Evolutionary conservation across 2,888 invertebrate species (phyloP), one percentile per base, ranked within the genome.

Genomic region (Pachliopta kotzebuea): DNA sequence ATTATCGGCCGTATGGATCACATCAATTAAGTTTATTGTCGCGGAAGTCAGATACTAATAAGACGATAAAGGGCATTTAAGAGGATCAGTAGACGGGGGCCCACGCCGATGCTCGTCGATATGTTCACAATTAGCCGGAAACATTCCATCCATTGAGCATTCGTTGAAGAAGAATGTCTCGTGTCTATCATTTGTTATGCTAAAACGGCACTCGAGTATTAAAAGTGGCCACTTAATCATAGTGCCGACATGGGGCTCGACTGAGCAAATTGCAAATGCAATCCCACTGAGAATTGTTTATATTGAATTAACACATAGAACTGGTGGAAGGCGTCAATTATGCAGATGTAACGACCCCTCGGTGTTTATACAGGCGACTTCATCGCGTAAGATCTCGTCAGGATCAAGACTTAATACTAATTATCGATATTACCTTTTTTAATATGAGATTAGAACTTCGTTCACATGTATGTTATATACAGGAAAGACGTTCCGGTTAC

Each of bases 141-240:
- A 72, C 69, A 74, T 71, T 71, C 69, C 71, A 68, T 67, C 65
- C 67, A 66, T 67, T 56, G 61, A 67, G 64, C 66, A 65, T 65
- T 67, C 60, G 52, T 66, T 64, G 58, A 68, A 70, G 71, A 81
- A 79, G 81, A 84, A 85, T 83, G 84, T 80, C 67, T 74, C 74
- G 71, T 74, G 78, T 74, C 85, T 90, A 79, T 89, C 81, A 90
- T 89, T 89, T 88, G 87, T 73, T 88, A 89, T 90, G 89, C 85
- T 81, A 90, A 90, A 81, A 76, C 74, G 67, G 74, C 73, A 74
- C 75, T 66, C 67, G 66, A 70, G 67, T 80, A 80, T 84, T 83
- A 82, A 81, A 79, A 76, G 72, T 77, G 76, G 75, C 75, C 77
- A 72, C 76, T 74, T 87, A 88, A 88, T 88, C 80, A 83, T 79